Base-by-base conservation (phyloP, 1,140 invertebrate species). In the Melanaphis sacchari region DNA sequence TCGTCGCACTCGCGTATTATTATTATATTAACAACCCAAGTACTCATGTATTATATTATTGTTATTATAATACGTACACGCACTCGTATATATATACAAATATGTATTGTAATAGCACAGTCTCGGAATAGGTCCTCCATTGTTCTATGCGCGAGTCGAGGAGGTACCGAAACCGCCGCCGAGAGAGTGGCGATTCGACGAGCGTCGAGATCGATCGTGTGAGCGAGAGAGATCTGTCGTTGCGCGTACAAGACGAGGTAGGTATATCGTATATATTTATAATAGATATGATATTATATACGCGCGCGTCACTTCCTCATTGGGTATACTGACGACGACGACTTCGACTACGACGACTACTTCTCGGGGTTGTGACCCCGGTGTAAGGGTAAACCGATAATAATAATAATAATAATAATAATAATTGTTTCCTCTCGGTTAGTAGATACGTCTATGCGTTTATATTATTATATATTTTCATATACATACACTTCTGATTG, bases 361-460 rank as follows among this genome's bases (percentile, higher is more conserved):
- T 36, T 54, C 87, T 90, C 89, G 36, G 89, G 89, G 52, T 90
- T 90, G 89, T 90, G 89, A 90, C 89, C 89, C 11, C 49, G 38
- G 84, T 49, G 46, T 54, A 31, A 90, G 88, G 88, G 88, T 54
- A 59, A 90, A 54, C 88, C 88, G 52, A 90, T 59, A 41, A 54
- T 54, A 54, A 89, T 24, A 40, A 82, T 46, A 46, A 43, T n/a
- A n/a, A n/a, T n/a, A n/a, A 43, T 41, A 41, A 46, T 36, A 88
- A 52, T 52, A 49, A 89, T 46, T 43, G 85, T 46, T 46, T 88
- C 26, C 41, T 43, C 84, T 87, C 43, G 6, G 21, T 38, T 18
- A 46, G 85, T 21, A 82, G 40, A 9, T 41, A 41, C 26, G 11
- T 81, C 31, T 87, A 43, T 41, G 41, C 38, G 5, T 40, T 2